Conservation (phyloP, 1,140 invertebrate species). For the Kradibia gibbosae region DNA sequence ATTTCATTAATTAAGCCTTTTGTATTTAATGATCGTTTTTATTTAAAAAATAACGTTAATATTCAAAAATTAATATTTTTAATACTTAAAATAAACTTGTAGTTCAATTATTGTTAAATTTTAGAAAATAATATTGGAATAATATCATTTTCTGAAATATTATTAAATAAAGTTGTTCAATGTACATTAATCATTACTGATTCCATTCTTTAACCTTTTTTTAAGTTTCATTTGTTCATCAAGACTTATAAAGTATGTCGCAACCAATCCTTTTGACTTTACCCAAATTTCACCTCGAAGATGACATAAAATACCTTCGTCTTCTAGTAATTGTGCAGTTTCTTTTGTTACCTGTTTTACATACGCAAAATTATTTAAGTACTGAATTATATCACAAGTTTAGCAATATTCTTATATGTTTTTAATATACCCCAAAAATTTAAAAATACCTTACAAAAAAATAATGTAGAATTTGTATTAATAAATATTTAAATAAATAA, state of each 20-base stretch:
- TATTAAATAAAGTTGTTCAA: not conserved
- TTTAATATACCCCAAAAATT: too few species aligned
- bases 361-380: not conserved
- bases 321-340: conserved; percentile 80
- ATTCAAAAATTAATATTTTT: too few species aligned
- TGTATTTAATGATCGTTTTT: too few species aligned
- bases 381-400: not conserved
- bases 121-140: too few species aligned
- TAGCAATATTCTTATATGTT: too few species aligned
- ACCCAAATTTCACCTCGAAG: conserved; percentile 81
- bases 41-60: too few species aligned
- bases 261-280: conserved; percentile 83
- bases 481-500: too few species aligned
- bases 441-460: too few species aligned
- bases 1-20: too few species aligned
- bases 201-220: not conserved
- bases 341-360: conserved; percentile 77
- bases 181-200: not conserved
- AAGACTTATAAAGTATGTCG: conserved; percentile 82
- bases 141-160: not conserved
- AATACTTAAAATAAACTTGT: too few species aligned
- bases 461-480: too few species aligned
- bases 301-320: conserved; percentile 80
- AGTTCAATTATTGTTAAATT: too few species aligned
- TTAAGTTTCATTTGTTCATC: conserved; percentile 71